Conservation (phyloP, 2,888 invertebrate species). For the Ornithoptera alexandrae region DNA sequence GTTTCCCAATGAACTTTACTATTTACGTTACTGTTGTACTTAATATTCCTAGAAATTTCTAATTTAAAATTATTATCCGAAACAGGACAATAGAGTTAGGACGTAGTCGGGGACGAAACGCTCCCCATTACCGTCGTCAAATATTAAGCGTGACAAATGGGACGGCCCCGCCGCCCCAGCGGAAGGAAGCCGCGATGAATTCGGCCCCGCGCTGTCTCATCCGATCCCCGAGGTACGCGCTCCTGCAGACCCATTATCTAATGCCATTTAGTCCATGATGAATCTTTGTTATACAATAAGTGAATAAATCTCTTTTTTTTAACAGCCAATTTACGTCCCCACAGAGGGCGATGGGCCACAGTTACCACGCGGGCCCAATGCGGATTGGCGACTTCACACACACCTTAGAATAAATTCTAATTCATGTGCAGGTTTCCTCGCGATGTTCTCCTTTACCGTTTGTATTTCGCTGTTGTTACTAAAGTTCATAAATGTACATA, state of each 20-base stretch:
- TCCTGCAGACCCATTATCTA: constrained; percentile 11
- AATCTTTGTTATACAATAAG: constrained; percentile 2
- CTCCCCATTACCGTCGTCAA: constrained; percentile 9
- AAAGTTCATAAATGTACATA: no score
- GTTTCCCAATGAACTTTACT: background rate
- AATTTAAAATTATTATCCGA: background rate
- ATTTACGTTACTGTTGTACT: background rate
- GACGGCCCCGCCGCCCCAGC: constrained; percentile 41
- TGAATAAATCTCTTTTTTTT: background rate
- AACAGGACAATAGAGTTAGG: background rate
- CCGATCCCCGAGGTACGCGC: constrained; percentile 34
- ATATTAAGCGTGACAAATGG: constrained; percentile 23
- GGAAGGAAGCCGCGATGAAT: constrained; percentile 57
- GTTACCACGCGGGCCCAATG: no score
- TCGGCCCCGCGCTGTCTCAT: constrained; percentile 41
- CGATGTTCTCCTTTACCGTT: no score
- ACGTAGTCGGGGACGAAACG: constrained; percentile 1
- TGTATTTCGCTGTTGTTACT: no score
- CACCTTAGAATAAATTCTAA: no score
- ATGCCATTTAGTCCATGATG: constrained; percentile 13
- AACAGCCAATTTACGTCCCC: no score
- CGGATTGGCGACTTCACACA: no score
- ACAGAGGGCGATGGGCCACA: no score
- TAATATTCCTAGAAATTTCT: background rate
- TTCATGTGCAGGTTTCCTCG: no score